A percentile compares a stretch with the other conserved stretches of the same genome.
Conservation (phyloP, 2,888 invertebrate genomes). For the Cheilosia impressa region DNA sequence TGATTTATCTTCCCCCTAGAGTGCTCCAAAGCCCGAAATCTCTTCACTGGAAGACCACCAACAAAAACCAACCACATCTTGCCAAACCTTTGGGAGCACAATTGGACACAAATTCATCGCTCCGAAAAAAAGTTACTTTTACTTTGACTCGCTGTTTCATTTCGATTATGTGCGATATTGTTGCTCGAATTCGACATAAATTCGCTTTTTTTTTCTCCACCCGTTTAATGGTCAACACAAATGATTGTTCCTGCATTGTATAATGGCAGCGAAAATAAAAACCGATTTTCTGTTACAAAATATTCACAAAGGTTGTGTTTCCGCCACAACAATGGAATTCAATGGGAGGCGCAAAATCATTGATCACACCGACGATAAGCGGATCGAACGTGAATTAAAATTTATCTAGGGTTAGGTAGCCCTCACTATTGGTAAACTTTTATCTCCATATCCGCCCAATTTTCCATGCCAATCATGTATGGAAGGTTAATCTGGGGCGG, state of each 20-base stretch:
- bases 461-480: constrained; percentile 54
- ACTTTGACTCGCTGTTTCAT: constrained; percentile 25
- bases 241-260: constrained; percentile 53
- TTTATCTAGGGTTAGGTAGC: not conserved
- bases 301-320: constrained; percentile 28
- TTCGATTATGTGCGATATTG: constrained; percentile 48
- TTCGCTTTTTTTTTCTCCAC: constrained; percentile 12
- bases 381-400: constrained; percentile 58
- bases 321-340: constrained; percentile 52
- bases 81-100: constrained; percentile 52
- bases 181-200: constrained; percentile 28
- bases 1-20: constrained; percentile 59
- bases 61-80: constrained; percentile 9
- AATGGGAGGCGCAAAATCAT: constrained; percentile 56
- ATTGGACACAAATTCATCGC: constrained; percentile 34
- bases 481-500: constrained; percentile 4
- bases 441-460: constrained; percentile 46
- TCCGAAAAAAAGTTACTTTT: constrained; percentile 22
- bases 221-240: constrained; percentile 22
- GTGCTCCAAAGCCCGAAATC: constrained; percentile 37
- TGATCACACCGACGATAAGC: constrained; percentile 57
- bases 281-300: constrained; percentile 17
- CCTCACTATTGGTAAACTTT: constrained; percentile 6
- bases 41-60: constrained; percentile 21
- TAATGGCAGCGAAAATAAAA: constrained; percentile 21